Evolutionary conservation across 1,140 invertebrate genomes (phyloP).

Genomic region (Cherax quadricarinatus): DNA sequence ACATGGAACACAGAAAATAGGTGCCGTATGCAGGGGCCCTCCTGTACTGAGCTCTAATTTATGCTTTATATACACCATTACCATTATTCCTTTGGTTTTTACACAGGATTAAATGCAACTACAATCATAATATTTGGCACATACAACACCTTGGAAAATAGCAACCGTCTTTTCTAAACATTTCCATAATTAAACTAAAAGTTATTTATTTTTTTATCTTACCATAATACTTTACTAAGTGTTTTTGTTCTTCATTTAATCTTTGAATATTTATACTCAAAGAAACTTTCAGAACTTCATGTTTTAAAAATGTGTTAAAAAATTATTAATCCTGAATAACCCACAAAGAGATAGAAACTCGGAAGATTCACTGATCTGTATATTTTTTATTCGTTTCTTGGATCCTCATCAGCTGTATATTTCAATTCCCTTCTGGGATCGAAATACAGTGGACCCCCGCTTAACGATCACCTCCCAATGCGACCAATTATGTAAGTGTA

Average conservation of each 20-base stretch:
- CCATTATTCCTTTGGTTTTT: constrained; percentile 5
- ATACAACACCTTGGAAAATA: not conserved
- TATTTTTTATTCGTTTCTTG: too few species aligned
- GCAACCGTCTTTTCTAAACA: not conserved
- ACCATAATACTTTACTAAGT: not conserved
- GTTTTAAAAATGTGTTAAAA: too few species aligned
- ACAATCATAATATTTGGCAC: not conserved
- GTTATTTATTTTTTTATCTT: not conserved
- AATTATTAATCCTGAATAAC: too few species aligned
- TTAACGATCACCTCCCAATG: too few species aligned
- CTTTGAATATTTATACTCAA: not conserved
- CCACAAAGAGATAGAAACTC: too few species aligned
- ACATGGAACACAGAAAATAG: too few species aligned
- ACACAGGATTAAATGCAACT: not conserved
- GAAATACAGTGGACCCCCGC: too few species aligned
- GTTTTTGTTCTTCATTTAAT: not conserved
- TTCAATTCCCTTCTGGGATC: too few species aligned
- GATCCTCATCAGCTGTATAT: too few species aligned
- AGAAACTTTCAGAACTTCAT: not conserved
- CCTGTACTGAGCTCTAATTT: not conserved
- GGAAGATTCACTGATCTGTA: too few species aligned
- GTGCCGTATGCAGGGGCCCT: too few species aligned
- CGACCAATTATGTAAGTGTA: too few species aligned
- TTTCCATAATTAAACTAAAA: not conserved
- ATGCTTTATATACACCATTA: not conserved